These are phyloP conservation scores for Conus canariensis DNA, from an alignment of 2,888 invertebrate species.

Conservation along the genomic window DNA sequence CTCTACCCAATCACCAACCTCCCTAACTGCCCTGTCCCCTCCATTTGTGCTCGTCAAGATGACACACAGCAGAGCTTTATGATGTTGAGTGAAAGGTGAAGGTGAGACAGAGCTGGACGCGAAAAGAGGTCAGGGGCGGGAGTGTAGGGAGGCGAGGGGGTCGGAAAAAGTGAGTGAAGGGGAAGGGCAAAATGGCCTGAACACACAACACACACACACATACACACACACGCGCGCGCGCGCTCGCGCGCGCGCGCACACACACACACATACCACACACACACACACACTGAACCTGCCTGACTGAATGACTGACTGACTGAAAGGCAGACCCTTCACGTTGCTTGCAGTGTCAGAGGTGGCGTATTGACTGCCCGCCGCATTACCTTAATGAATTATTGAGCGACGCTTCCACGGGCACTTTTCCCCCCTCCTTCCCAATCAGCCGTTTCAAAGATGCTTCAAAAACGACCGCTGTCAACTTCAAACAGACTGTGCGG, in stretches of 20 bases:
- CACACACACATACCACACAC: no score
- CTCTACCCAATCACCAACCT: no score
- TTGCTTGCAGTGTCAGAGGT: neutral
- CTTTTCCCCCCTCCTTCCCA: neutral
- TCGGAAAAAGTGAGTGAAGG: neutral
- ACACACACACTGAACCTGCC: neutral
- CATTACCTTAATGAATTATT: conserved; percentile 43
- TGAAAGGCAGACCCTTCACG: conserved; percentile 3
- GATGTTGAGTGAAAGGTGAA: neutral
- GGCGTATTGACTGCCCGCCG: neutral
- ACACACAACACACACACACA: neutral
- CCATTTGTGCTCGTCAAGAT: no score
- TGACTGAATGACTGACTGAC: neutral
- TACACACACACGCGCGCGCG: no score
- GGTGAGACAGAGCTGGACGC: neutral
- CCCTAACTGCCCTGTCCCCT: no score
- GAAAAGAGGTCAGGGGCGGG: no score
- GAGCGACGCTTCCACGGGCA: neutral
- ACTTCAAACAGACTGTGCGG: neutral
- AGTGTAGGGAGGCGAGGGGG: neutral
- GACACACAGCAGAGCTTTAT: no score
- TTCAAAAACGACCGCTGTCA: conserved; percentile 3
- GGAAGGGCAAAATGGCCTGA: neutral
- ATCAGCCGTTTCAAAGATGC: conserved; percentile 25
- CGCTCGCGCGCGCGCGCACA: no score